Evolutionary conservation across 2,113 vertebrate species (phyloP).

Genomic region (Tachysurus vachellii): DNA sequence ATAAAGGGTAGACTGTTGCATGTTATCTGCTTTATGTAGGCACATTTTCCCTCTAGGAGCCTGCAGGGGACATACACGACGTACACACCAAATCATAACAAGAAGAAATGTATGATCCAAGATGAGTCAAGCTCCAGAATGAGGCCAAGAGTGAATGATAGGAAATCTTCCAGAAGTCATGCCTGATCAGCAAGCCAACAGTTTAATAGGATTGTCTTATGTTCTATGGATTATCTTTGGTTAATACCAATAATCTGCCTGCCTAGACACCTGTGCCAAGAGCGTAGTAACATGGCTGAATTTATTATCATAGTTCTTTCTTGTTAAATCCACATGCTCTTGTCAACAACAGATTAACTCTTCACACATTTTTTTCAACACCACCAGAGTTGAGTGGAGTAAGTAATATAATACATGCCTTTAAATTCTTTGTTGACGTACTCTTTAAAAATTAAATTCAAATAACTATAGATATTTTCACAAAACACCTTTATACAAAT

Average conservation of each 20-base stretch:
- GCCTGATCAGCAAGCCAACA: constrained; percentile 61
- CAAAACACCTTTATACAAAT: neutral
- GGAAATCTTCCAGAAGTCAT: constrained; percentile 44
- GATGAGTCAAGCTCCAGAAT: constrained; percentile 7
- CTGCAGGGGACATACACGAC: neutral
- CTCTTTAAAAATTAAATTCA: neutral
- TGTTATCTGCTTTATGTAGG: neutral
- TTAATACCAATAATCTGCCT: constrained; percentile 55
- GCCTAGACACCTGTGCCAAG: constrained; percentile 47
- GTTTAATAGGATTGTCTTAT: constrained; percentile 57
- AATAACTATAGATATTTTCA: neutral
- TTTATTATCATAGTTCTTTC: neutral
- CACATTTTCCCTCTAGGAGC: neutral
- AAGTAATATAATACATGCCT: neutral
- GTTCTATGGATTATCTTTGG: constrained; percentile 57
- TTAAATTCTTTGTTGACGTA: neutral
- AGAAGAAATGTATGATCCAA: neutral
- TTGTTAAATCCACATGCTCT: constrained; percentile 7
- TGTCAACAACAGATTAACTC: constrained; percentile 27
- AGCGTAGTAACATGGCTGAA: constrained; percentile 5
- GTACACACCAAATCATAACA: too few relatives aligned
- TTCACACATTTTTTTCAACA: constrained; percentile 9
- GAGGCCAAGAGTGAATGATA: constrained; percentile 35
- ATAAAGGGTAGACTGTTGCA: neutral
- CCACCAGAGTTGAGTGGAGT: neutral